A percentile compares a stretch with the other conserved stretches of the same genome.
Evolutionary conservation across 2,797 vertebrate species (phyloP).

Genomic region (Falco berigora): DNA sequence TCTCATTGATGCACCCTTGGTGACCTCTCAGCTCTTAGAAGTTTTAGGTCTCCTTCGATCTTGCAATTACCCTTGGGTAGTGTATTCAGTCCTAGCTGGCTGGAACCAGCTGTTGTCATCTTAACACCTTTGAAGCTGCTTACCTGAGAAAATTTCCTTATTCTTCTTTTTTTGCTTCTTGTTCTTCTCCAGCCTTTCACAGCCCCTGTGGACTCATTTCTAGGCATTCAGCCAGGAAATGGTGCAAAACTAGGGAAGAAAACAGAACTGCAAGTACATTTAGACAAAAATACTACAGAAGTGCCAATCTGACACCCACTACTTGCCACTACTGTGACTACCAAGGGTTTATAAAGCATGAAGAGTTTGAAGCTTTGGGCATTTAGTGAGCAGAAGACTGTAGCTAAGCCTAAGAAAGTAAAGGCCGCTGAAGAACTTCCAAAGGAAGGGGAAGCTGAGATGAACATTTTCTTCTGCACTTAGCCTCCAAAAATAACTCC

Average conservation of each 20-base stretch:
- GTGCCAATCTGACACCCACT: not conserved
- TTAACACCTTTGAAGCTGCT: not conserved
- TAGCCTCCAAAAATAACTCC: not conserved
- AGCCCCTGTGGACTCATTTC: not conserved
- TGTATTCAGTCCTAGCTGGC: not conserved
- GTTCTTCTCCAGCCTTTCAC: not conserved
- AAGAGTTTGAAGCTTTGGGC: not conserved
- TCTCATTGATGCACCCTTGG: not conserved
- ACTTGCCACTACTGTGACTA: not conserved
- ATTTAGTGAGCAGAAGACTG: not conserved
- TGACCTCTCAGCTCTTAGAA: not conserved
- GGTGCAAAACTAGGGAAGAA: not conserved
- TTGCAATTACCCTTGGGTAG: not conserved
- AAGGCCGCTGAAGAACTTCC: not conserved
- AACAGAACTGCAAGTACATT: not conserved
- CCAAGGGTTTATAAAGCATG: not conserved
- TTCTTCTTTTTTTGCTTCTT: not conserved
- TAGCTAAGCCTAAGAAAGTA: not conserved
- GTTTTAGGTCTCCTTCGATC: not conserved
- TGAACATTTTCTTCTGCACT: not conserved
- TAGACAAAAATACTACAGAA: not conserved
- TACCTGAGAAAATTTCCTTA: not conserved
- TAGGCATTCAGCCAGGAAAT: not conserved
- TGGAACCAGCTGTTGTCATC: not conserved
- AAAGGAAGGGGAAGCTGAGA: not conserved